Base-by-base conservation (phyloP, 2,113 vertebrate species). In the Dryoscopus gambensis region DNA sequence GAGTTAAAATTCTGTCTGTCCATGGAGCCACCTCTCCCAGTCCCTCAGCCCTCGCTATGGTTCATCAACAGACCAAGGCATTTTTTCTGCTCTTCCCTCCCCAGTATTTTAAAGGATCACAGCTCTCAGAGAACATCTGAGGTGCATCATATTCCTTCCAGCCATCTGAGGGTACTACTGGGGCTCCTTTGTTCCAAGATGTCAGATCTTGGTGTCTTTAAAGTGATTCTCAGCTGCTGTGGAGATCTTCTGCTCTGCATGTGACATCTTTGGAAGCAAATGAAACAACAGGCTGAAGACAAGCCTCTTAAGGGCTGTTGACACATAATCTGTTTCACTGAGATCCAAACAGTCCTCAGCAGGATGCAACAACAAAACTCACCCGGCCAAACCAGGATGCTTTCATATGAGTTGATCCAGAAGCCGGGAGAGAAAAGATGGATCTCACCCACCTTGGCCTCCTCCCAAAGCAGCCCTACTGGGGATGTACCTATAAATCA, bases 401-500 rank as follows among this genome's bases (percentile, higher is more conserved):
- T 69, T 95, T 89, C 69, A 30, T 73, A 27, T 42, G 40, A 39
- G 35, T 27, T n/a, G 77, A 95, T 85, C 22, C 63, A 82, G 55
- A 79, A 91, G 31, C 13, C 2, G 4, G 37, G 49, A 87, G 31
- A 65, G 42, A 76, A 92, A 93, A 89, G 42, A 89, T 59, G 74
- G 55, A 89, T 79, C 62, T 96, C 46, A 59, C 74, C 50, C 67
- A 85, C 31, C 17, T 19, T 91, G 87, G 89, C 81, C 28, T 87
- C 70, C 23, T 79, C 81, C 74, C 91, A 93, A 67, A 71, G 35
- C 46, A 85, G 57, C 30, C 31, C 80, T 94, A 31, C 37, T 18
- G 27, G 42, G 39, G n/a, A 78, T 81, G 33, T 87, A 42, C 59
- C 84, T 73, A 85, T 87, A 95, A 91, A 94, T 93, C 89, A 93